Percentiles rank a stretch among this genome's conserved stretches.
phyloP scores from a whole-genome alignment of 37 sponge, comb jelly and placozoan species.

The Lycopodina hypogea region DNA sequence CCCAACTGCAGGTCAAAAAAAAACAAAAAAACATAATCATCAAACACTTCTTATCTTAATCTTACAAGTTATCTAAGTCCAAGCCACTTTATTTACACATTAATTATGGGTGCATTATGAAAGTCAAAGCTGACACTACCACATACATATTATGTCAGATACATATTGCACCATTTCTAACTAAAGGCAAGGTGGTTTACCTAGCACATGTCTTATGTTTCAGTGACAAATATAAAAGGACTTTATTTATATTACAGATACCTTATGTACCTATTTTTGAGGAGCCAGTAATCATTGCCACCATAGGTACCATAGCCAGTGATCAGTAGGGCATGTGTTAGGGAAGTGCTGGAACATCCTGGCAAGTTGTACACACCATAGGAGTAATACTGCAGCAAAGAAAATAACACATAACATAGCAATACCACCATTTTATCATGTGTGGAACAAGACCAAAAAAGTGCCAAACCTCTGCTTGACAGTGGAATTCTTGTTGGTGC shows the following conservation, averaged over 20 bases:
- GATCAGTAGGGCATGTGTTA: constrained; percentile 32
- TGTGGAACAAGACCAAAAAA: too few species aligned
- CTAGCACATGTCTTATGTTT: too few species aligned
- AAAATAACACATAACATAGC: not conserved
- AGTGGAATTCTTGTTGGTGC: too few species aligned
- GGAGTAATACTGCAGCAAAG: constrained; percentile 40
- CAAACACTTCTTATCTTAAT: not conserved
- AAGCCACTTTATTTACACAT: too few species aligned
- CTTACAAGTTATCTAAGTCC: not conserved
- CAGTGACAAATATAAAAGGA: too few species aligned
- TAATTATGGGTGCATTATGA: not conserved
- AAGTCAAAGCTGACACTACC: not conserved
- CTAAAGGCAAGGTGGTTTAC: too few species aligned
- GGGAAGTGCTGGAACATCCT: constrained; percentile 26
- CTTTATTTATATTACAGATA: not conserved
- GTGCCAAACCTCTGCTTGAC: too few species aligned
- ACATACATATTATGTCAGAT: too few species aligned
- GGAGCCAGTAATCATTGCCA: constrained; percentile 47
- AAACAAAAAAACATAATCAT: not conserved
- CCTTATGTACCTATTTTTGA: constrained; percentile 56
- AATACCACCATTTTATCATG: too few species aligned
- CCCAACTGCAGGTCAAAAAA: constrained; percentile 31
- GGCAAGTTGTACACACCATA: constrained; percentile 48
- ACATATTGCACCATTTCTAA: too few species aligned
- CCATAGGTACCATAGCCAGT: constrained; percentile 48